Conservation (phyloP, 2,797 vertebrate species). For the Mergus octosetaceus region DNA sequence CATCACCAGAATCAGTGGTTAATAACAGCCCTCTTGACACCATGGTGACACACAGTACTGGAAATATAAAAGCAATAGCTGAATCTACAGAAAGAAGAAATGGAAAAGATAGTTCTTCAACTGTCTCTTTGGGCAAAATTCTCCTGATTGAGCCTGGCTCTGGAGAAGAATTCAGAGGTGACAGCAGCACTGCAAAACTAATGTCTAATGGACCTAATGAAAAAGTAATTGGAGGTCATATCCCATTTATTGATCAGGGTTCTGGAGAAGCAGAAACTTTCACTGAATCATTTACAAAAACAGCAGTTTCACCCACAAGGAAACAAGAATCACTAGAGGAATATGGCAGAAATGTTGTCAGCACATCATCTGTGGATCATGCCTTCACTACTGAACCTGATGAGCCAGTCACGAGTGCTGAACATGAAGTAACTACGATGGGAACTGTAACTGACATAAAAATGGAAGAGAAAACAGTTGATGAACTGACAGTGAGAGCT, state of each 20-base stretch:
- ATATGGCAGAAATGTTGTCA: neutral
- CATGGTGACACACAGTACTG: neutral
- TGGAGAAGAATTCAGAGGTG: constrained; percentile 63
- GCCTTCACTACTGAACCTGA: neutral
- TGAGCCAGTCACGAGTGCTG: neutral
- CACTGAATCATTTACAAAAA: neutral
- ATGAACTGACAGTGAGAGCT: neutral
- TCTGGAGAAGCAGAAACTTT: constrained; percentile 53
- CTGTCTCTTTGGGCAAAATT: constrained; percentile 67
- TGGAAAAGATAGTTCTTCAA: constrained; percentile 13
- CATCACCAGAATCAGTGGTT: neutral
- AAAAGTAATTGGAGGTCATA: constrained; percentile 22
- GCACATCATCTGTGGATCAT: neutral
- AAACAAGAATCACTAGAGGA: neutral
- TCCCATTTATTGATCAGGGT: constrained; percentile 34
- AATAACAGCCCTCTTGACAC: neutral
- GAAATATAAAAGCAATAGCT: neutral
- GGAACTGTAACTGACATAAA: neutral
- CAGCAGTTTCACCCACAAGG: neutral
- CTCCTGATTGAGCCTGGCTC: constrained; percentile 71
- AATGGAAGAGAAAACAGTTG: neutral
- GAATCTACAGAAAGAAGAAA: constrained; percentile 33
- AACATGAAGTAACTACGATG: neutral
- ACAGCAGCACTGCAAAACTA: constrained; percentile 25
- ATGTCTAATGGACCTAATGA: constrained; percentile 18